Conservation (phyloP, 92 coral and sea anemone genomes). For the Porites lobata region DNA sequence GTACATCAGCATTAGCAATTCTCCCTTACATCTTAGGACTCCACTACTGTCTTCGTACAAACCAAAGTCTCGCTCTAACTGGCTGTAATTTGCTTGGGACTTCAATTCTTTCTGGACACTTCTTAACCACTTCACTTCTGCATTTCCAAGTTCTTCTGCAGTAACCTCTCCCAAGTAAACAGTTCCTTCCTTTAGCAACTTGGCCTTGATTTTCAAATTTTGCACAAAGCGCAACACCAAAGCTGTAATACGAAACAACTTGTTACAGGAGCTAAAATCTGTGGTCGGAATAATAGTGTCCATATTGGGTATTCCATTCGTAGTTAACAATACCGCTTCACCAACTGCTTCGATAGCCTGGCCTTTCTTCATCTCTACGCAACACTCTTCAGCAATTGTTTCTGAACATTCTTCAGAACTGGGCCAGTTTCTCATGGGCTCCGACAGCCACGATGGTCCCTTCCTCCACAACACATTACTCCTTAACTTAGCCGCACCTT, state of each 20-base stretch:
- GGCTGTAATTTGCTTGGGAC: constrained; percentile 41
- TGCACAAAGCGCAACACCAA: constrained; percentile 49
- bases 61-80: constrained; percentile 63
- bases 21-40: constrained; percentile 58
- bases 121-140: constrained; percentile 52
- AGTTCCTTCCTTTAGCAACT: neutral
- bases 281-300: constrained; percentile 23
- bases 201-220: constrained; percentile 37
- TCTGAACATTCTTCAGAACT: neutral
- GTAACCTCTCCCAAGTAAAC: neutral
- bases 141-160: constrained; percentile 33
- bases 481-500: neutral
- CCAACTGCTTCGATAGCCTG: neutral
- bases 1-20: constrained; percentile 49
- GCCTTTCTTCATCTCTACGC: neutral
- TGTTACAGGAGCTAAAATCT: constrained; percentile 39
- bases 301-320: constrained; percentile 1
- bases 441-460: constrained; percentile 10
- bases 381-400: constrained; percentile 5
- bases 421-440: constrained; percentile 7
- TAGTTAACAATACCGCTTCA: neutral
- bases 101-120: constrained; percentile 47
- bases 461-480: constrained; percentile 5
- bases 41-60: constrained; percentile 44
- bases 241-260: constrained; percentile 58